phyloP scores from a whole-genome alignment of 2,888 invertebrate species.

The Xestia rhomboidea region DNA sequence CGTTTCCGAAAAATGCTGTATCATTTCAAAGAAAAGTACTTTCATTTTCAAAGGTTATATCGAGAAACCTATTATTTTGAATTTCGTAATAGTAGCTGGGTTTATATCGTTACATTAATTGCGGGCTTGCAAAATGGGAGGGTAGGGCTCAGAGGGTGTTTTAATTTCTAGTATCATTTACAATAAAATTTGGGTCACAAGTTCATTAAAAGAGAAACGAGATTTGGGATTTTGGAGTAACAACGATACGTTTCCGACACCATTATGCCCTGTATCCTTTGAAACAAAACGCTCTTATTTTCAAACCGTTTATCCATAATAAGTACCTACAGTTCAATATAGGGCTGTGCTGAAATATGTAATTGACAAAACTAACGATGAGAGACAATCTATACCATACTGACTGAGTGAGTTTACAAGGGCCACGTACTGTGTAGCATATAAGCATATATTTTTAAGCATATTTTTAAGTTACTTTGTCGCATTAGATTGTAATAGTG shows the following conservation, averaged over 20 bases:
- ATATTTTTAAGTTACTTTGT: no score
- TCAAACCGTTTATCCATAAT: neutral
- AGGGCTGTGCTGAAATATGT: neutral
- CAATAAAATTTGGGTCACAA: slow-evolving; percentile 49
- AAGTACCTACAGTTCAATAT: neutral
- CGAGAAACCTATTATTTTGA: slow-evolving; percentile 35
- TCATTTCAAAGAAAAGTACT: neutral
- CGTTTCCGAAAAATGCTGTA: neutral
- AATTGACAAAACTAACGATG: neutral
- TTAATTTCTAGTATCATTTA: slow-evolving; percentile 62
- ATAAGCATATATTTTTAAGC: no score
- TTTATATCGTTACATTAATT: slow-evolving; percentile 57
- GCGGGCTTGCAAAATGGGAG: slow-evolving; percentile 46
- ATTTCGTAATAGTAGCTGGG: slow-evolving; percentile 45
- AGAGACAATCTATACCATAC: neutral
- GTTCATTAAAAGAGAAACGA: slow-evolving; percentile 33
- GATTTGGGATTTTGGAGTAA: slow-evolving; percentile 16
- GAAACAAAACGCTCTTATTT: neutral
- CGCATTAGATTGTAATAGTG: no score
- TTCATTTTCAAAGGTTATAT: slow-evolving; percentile 17
- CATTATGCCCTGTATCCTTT: slow-evolving; percentile 1
- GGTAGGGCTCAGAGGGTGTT: slow-evolving; percentile 44
- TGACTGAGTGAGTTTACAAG: no score
- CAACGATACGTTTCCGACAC: slow-evolving; percentile 9
- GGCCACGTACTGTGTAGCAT: no score